Evolutionary conservation across 2,113 vertebrate genomes (phyloP), one percentile per base, ranked within the genome.

Genomic region (Chloropsis cyanopogon): DNA sequence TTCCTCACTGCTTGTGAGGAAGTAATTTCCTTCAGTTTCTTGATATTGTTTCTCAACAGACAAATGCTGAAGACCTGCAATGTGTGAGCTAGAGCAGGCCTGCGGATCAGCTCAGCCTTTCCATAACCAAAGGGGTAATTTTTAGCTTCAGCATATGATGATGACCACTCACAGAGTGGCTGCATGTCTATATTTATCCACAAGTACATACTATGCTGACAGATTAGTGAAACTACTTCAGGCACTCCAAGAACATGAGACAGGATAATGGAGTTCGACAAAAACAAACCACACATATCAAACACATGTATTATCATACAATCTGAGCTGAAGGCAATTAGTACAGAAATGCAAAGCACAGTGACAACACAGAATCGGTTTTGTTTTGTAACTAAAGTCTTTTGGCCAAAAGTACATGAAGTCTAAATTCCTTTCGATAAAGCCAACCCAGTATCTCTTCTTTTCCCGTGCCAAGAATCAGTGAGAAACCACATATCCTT

Each of bases 171-270:
- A 92, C 97, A 77, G 96, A 97, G 98, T 97, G 97, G 98, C 98
- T 97, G 97, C 96, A 91, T 14, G 95, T 98, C 99, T 99, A 99
- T 99, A 99, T 99, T 99, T 99, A 99, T 98, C 99, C 98, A 68
- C 84, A 97, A 97, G 98, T 98, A 98, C 98, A 99, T 98, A 98
- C 97, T 98, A 98, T 98, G 98, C 98, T 98, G 98, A 98, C 98
- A 98, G 98, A 98, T 98, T 98, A 98, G 97, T 77, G 94, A 98
- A 97, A 97, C 97, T 97, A 98, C 98, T 98, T 94, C 97, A 96
- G 95, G 97, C 96, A 97, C 97, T 98, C 97, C 90, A 96, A 97
- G 98, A 98, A 98, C 98, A 98, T 94, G 97, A 98, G 98, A 97
- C 97, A 84, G 93, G 95, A 95, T 94, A 97, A 92, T 91, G 86